Evolutionary conservation across 2,888 invertebrate genomes (phyloP), one percentile per base, ranked within the genome.

Genomic region (Eupithecia insigniata): DNA sequence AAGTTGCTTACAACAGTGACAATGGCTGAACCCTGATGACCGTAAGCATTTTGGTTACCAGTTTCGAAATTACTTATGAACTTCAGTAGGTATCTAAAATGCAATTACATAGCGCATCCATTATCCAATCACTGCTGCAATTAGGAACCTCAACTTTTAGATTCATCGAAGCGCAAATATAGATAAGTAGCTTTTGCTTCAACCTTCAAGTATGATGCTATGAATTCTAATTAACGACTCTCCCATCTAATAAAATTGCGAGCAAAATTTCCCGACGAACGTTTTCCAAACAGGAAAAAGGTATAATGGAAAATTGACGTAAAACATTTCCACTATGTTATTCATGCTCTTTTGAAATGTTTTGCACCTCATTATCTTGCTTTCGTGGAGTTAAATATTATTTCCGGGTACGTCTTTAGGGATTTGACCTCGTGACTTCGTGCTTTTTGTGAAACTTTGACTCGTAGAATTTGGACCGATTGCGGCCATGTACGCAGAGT

Each of bases 171-270:
- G n/a, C 22, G 30, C 43, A 60, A 22, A 62, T 62, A 12, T n/a
- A 34, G n/a, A 34, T 62, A 62, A n/a, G 14, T 36, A 64, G n/a
- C 60, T 60, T 18, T 58, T 18, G 61, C 30, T 30, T 32, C 30
- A 60, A 12, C n/a, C 34, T 61, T 61, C 61, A 61, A 73, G 69
- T 76, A 69, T 46, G 62, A 72, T 72, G 75, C 74, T 75, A 79
- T 75, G 73, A 77, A 79, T 79, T 71, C 73, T 78, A 77, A 78
- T 22, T 79, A 78, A 77, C 75, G 68, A 28, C 64, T 67, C 74
- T 73, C 70, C 39, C 60, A 46, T 67, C 69, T 73, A 62, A 70
- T 69, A 65, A 72, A 67, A 71, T 55, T 69, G 65, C 62, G 71
- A 72, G 67, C 1, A 28, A 55, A 74, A 72, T 70, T 69, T 30